Conservation (phyloP, 2,797 vertebrate genomes). For the Molossus alvarezi region DNA sequence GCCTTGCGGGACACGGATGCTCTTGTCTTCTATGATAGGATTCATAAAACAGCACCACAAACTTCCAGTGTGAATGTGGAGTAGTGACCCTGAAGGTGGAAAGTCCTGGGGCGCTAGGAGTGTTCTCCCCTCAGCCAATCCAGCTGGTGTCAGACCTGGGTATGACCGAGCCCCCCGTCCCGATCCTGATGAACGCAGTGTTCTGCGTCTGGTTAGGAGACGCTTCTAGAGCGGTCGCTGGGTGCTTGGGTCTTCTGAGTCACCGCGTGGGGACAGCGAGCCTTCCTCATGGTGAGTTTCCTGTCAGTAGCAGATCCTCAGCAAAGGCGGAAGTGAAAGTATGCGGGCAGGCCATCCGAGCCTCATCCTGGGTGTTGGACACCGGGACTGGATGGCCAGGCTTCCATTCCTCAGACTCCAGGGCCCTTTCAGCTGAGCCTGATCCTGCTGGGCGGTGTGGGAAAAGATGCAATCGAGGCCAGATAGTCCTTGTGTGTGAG, state of each 20-base stretch:
- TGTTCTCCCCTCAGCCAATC: not conserved
- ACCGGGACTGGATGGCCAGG: not conserved
- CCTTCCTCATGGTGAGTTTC: not conserved
- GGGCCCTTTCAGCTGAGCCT: not conserved
- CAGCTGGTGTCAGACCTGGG: not conserved
- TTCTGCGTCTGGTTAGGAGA: not conserved
- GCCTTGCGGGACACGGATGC: not conserved
- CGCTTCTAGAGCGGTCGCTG: not conserved
- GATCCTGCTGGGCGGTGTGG: not conserved
- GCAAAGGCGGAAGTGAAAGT: not conserved
- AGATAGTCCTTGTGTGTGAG: not conserved
- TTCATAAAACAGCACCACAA: not conserved
- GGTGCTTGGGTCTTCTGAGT: not conserved
- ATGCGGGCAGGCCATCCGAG: not conserved
- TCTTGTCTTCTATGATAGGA: not conserved
- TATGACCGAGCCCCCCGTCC: not conserved
- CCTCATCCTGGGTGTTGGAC: rapidly evolving
- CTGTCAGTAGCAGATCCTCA: not conserved
- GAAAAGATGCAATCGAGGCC: not conserved
- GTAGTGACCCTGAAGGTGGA: not conserved
- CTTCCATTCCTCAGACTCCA: not conserved
- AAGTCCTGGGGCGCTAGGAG: not conserved
- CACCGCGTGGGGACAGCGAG: not conserved
- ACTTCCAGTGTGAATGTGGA: not conserved
- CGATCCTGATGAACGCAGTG: not conserved